Base-by-base conservation (phyloP, 2,888 invertebrate genomes). In the Sinopyrophorus schimmeli region DNA sequence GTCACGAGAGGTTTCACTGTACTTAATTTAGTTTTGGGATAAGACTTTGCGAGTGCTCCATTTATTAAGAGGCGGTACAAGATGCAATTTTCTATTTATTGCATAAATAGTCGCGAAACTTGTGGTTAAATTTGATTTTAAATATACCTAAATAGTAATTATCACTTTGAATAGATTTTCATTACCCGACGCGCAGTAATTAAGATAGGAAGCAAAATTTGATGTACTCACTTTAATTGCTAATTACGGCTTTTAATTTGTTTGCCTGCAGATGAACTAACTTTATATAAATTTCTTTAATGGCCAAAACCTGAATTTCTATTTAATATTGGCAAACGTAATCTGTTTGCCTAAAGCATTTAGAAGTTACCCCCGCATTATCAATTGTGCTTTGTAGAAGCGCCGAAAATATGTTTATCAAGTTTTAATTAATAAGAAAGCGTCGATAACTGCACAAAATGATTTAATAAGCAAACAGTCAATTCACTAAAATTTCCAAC, bases 331-430 rank as follows among this genome's bases (percentile, higher is more conserved):
- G 23, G 35, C 15, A 35, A 35, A 35, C 24, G 24, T 21, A 24
- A 24, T 24, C 15, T 35, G 11, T 23, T 35, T 11, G 35, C 35
- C 35, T 5, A 24, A 15, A 16, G 35, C 35, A 16, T 35, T 32
- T 35, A n/a, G 15, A 35, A 35, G 23, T 35, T 35, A 15, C n/a
- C n/a, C n/a, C n/a, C 1, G 35, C 35, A 20, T 35, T 35, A 35
- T 35, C 35, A 35, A 35, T 35, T 23, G 16, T 35, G 35, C 35
- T 35, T 35, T 35, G 24, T 24, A 11, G 24, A 23, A 35, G 24
- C 35, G 15, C 12, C 3, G 35, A 35, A 35, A 35, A 35, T 35
- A 35, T 35, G 35, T 35, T 35, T 35, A 35, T 35, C 35, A 23
- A 35, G 35, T 23, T 35, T 35, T 35, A 35, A 35, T 35, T 35